These are phyloP conservation scores for Dromococcyx pavoninus DNA, from an alignment of 2,797 vertebrate genomes.

Conservation along the genomic window DNA sequence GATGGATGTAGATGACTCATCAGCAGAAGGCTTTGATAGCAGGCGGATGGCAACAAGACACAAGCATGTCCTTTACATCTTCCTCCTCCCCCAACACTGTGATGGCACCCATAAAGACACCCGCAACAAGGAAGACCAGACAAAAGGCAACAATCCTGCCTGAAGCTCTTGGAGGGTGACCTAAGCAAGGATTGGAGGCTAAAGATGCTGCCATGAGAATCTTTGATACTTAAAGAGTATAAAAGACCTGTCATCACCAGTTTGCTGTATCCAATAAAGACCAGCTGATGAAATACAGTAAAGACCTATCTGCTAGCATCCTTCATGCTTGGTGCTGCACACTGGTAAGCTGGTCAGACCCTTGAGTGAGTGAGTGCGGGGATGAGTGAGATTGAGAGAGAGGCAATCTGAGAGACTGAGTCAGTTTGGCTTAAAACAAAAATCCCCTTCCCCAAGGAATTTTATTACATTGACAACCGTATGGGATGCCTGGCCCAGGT, in stretches of 20 bases:
- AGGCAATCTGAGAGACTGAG: background rate
- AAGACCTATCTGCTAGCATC: background rate
- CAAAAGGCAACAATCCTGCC: background rate
- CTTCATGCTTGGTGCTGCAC: background rate
- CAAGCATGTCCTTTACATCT: background rate
- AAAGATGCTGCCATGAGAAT: background rate
- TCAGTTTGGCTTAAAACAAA: background rate
- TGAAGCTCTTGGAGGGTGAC: background rate
- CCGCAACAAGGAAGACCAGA: background rate
- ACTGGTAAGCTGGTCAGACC: background rate
- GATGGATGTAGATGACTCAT: background rate
- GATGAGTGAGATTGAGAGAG: background rate
- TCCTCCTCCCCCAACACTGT: background rate
- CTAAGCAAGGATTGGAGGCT: background rate
- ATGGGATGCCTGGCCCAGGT: background rate
- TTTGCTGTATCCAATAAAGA: background rate
- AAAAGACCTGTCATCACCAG: background rate
- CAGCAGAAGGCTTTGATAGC: background rate
- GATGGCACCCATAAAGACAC: background rate
- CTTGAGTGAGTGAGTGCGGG: background rate
- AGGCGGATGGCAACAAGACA: background rate
- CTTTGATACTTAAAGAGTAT: background rate
- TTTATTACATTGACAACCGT: accelerated
- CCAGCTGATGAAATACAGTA: background rate
- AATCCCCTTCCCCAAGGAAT: background rate